Conservation (phyloP, 2,113 vertebrate species). For the Oryzias javanicus region DNA sequence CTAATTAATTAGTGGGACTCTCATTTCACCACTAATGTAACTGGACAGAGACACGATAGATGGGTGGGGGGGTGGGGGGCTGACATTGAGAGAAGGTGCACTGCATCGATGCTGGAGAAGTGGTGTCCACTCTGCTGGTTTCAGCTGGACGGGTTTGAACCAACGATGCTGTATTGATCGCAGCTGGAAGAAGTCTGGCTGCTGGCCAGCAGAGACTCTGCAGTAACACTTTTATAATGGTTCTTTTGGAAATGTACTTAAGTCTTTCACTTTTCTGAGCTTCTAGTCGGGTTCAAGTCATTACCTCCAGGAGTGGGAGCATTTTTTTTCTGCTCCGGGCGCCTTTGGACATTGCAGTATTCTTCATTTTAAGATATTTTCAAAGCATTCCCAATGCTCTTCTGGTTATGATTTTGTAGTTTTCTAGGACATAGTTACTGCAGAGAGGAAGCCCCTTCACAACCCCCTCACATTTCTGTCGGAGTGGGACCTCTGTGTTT, state of each 20-base stretch:
- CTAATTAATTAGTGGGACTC: conserved; percentile 83
- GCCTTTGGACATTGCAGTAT: background rate
- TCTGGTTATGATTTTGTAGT: no score
- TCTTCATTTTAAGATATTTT: no score
- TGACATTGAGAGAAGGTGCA: conserved; percentile 24
- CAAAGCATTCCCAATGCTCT: no score
- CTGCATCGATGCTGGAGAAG: conserved; percentile 65
- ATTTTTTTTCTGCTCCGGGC: background rate
- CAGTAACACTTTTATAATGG: conserved; percentile 40
- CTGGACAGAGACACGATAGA: conserved; percentile 75
- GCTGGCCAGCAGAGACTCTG: conserved; percentile 36
- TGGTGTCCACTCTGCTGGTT: conserved; percentile 59
- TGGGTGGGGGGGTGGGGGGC: conserved; percentile 35
- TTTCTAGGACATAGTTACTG: no score
- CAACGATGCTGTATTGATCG: conserved; percentile 55
- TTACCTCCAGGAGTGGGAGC: background rate
- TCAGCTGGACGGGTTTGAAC: conserved; percentile 44
- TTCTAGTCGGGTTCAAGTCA: conserved; percentile 6
- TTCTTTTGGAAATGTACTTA: conserved; percentile 45
- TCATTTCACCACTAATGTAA: conserved; percentile 82
- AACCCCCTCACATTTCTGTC: no score
- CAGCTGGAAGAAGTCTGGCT: conserved; percentile 47
- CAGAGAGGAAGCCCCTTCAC: no score
- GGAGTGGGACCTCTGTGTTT: no score
- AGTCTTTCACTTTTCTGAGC: conserved; percentile 26